These are phyloP conservation scores for Pyrgus malvae DNA, from an alignment of 2,888 invertebrate species.

Conservation along the genomic window DNA sequence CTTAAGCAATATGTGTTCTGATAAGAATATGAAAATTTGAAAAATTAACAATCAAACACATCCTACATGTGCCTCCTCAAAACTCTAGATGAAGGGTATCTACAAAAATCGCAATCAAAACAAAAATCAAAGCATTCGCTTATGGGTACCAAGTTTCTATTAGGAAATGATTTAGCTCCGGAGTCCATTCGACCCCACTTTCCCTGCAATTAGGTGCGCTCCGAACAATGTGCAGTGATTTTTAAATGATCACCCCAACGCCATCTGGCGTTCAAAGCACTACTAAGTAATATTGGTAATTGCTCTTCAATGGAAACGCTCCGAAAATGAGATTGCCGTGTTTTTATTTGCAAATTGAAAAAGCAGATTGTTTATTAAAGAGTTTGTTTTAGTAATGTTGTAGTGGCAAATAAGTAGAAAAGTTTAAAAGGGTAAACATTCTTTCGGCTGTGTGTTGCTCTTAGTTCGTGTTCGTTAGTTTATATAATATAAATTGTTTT, in stretches of 20 bases:
- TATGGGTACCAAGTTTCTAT: conserved; percentile 46
- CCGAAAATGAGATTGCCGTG: conserved; percentile 14
- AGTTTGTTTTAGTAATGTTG: neutral
- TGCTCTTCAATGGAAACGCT: conserved; percentile 43
- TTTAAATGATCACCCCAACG: conserved; percentile 74
- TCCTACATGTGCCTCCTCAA: too few species aligned
- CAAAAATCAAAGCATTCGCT: conserved; percentile 7
- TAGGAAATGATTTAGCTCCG: conserved; percentile 74
- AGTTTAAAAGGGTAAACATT: neutral
- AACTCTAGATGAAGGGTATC: too few species aligned
- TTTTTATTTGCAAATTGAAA: conserved; percentile 18
- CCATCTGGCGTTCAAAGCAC: conserved; percentile 69
- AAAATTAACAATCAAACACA: too few species aligned
- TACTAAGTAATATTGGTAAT: conserved; percentile 73
- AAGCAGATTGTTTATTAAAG: conserved; percentile 4
- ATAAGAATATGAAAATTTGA: too few species aligned
- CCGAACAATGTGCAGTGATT: conserved; percentile 81
- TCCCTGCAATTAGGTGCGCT: conserved; percentile 80
- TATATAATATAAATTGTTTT: too few species aligned
- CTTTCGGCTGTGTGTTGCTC: neutral
- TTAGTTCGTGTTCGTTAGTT: neutral
- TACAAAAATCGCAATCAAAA: conserved; percentile 2
- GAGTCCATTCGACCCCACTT: conserved; percentile 74
- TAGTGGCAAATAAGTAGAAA: too few species aligned
- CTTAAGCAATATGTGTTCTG: too few species aligned